phyloP scores from a whole-genome alignment of 2,113 vertebrate species.

The Haliaeetus leucogaster region DNA sequence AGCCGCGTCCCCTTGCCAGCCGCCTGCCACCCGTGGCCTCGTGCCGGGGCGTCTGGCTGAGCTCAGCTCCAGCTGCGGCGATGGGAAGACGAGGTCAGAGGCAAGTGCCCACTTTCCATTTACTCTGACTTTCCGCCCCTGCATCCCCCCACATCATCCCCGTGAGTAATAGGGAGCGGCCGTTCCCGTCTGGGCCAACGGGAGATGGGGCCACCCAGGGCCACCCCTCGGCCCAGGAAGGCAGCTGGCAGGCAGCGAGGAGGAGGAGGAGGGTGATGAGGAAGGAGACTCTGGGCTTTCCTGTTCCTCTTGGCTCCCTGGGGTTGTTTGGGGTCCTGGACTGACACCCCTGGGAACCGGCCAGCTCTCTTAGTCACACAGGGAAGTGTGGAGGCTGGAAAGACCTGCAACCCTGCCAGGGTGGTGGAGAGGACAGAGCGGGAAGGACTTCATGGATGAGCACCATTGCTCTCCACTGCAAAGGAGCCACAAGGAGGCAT shows the following conservation, averaged over 20 bases:
- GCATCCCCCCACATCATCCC: background rate
- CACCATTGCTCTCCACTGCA: rapidly evolving
- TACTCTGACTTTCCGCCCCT: background rate
- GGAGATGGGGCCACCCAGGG: background rate
- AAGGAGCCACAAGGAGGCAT: background rate
- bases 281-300: background rate
- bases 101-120: background rate
- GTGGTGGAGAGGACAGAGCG: background rate
- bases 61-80: slow-evolving; percentile 5
- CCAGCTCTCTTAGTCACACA: background rate
- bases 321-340: background rate
- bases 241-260: background rate
- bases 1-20: background rate
- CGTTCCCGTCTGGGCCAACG: background rate
- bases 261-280: background rate
- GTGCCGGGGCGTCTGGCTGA: background rate
- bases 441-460: background rate
- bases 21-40: background rate
- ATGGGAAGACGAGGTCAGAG: background rate
- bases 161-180: slow-evolving; percentile 51
- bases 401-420: background rate
- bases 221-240: background rate
- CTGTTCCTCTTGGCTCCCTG: background rate
- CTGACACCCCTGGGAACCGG: background rate
- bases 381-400: background rate